Evolutionary conservation across 2,888 invertebrate species (phyloP), one percentile per base, ranked within the genome.

Genomic region (Axea sp.): DNA sequence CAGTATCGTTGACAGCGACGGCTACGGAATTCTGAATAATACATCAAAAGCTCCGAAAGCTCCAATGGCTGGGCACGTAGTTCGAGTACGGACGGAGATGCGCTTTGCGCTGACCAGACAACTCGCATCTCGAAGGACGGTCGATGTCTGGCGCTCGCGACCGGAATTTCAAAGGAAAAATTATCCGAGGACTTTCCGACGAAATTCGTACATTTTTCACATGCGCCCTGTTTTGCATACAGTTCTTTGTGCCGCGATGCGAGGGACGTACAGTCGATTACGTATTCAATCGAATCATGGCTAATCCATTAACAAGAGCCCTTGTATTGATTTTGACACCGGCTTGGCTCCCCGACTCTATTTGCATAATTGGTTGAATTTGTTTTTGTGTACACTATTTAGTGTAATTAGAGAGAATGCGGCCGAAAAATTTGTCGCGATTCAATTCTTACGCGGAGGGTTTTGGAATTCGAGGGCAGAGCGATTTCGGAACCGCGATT

Each of bases 21-120:
- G 74, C 77, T 64, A 65, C 57, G 55, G 76, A 75, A 78, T 77
- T 71, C 76, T 77, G 82, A 81, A 82, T 83, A 82, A 83, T 82
- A 80, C 78, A 82, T 81, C 81, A 80, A 80, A 80, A 78, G 80
- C 76, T 59, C 37, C 69, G 71, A 72, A 67, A 39, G 60, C 67
- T 60, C 65, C 22, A 51, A 30, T 31, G 59, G 43, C 35, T 35
- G 24, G 35, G 33, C 65, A 35, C 41, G 37, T 60, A 45, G 28
- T 53, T 28, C 28, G 17, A 19, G 68, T 51, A 41, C 59, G 33
- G 59, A 51, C 30, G 19, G 24, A 24, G 51, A 51, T 39, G 47
- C 65, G 59, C 64, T 49, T 72, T 65, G 35, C 71, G 49, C 51
- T 65, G 72, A 65, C 65, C 60, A 37, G 67, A 67, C 73, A 47